Conservation (phyloP, 2,888 invertebrate species). For the Sylvicola cinctus region DNA sequence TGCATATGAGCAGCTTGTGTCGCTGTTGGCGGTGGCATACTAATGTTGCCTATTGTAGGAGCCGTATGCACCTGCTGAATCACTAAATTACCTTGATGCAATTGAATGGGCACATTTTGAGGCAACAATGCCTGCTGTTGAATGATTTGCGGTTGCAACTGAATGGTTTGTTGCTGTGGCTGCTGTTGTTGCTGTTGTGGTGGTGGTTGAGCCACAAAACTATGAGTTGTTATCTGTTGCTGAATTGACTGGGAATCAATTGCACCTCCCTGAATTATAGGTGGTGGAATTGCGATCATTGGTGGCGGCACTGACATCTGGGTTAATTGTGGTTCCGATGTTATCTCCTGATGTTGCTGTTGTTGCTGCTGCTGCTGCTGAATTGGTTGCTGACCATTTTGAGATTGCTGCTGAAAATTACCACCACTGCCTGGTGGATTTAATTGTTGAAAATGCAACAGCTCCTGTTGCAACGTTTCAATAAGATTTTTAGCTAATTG, state of each 20-base stretch:
- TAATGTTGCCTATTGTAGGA: slow-evolving; percentile 9
- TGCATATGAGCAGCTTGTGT: slow-evolving; percentile 10
- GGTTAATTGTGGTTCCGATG: slow-evolving; percentile 6
- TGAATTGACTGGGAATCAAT: slow-evolving; percentile 6
- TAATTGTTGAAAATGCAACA: slow-evolving; percentile 16
- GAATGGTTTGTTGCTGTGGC: slow-evolving; percentile 1
- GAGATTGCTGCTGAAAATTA: too few species aligned
- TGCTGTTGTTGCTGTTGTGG: slow-evolving; percentile 7
- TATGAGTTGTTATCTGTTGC: background rate
- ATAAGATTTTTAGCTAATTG: slow-evolving; percentile 56
- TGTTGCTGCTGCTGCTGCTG: too few species aligned
- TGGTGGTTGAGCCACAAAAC: background rate
- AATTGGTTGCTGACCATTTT: too few species aligned
- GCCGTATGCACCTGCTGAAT: slow-evolving; percentile 9
- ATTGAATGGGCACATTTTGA: slow-evolving; percentile 11
- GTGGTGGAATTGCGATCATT: slow-evolving; percentile 11
- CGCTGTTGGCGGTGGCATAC: slow-evolving; percentile 8
- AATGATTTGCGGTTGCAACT: slow-evolving; percentile 8
- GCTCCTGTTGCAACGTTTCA: slow-evolving; percentile 47
- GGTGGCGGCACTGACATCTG: slow-evolving; percentile 12
- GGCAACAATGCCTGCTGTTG: slow-evolving; percentile 12
- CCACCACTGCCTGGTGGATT: slow-evolving; percentile 6
- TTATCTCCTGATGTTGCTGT: too few species aligned
- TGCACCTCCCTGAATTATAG: slow-evolving; percentile 7
- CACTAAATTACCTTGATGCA: slow-evolving; percentile 12